phyloP scores from a whole-genome alignment of 1,140 invertebrate species.

The Drosophila aff. region DNA sequence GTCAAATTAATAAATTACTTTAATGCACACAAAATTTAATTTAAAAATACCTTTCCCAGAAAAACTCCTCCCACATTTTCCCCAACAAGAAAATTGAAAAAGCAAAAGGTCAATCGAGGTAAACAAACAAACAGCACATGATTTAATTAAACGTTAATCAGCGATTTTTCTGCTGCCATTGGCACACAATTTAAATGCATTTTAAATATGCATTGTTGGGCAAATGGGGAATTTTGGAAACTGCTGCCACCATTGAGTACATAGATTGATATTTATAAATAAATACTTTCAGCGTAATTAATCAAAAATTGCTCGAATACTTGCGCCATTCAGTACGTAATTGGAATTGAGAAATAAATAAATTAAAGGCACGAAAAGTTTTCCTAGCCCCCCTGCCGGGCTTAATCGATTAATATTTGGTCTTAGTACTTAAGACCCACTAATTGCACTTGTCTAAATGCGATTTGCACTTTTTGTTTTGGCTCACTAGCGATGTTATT shows the following conservation, averaged over 20 bases:
- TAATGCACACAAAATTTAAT: not conserved
- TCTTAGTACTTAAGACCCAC: constrained; percentile 12
- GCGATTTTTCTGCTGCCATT: not conserved
- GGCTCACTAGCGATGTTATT: constrained; percentile 30
- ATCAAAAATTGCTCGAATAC: constrained; percentile 56
- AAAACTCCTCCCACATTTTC: not conserved
- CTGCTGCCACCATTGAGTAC: not conserved
- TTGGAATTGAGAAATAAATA: constrained; percentile 33
- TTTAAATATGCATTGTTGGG: constrained; percentile 23
- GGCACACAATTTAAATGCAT: constrained; percentile 29
- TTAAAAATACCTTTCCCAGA: not conserved
- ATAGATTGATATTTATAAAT: constrained; percentile 18
- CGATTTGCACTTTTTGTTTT: constrained; percentile 24
- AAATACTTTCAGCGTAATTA: constrained; percentile 32
- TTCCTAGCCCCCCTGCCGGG: constrained; percentile 4
- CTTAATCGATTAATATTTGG: constrained; percentile 22
- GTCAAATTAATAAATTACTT: not conserved
- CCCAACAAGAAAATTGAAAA: constrained; percentile 5
- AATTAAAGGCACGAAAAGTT: constrained; percentile 25
- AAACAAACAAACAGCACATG: constrained; percentile 14
- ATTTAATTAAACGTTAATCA: constrained; percentile 27
- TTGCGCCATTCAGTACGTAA: constrained; percentile 34
- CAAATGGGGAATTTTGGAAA: constrained; percentile 1
- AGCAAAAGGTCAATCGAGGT: constrained; percentile 10
- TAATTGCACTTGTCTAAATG: constrained; percentile 32